Conservation (phyloP, 2,797 vertebrate species). For the Pelobates cultripes region DNA sequence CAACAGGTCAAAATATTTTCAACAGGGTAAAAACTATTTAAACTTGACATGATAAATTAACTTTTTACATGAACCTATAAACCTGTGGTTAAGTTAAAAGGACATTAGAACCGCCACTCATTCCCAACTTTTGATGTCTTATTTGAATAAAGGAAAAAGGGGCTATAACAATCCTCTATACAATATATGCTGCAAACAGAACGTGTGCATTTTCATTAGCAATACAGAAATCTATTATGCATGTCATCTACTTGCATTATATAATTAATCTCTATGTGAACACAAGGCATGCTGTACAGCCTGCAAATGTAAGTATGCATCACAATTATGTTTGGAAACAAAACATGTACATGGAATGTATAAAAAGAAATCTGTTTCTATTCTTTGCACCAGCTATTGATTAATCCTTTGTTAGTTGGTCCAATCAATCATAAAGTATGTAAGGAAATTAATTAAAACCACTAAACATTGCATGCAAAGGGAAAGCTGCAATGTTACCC, state of each 20-base stretch:
- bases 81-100: too few species aligned
- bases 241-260: not conserved
- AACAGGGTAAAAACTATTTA: too few species aligned
- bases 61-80: too few species aligned
- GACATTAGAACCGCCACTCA: too few species aligned
- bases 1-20: too few species aligned
- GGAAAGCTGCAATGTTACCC: constrained; percentile 67
- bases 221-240: too few species aligned
- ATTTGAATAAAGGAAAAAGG: too few species aligned
- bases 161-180: too few species aligned
- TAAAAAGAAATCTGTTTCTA: constrained; percentile 61
- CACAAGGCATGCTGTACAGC: not conserved
- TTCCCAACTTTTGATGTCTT: too few species aligned
- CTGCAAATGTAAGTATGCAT: constrained; percentile 19
- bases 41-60: too few species aligned
- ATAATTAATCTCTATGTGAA: constrained; percentile 21
- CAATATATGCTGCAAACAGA: too few species aligned
- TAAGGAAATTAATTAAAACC: constrained; percentile 76
- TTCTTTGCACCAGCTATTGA: constrained; percentile 70
- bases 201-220: too few species aligned
- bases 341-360: constrained; percentile 32
- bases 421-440: constrained; percentile 78
- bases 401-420: constrained; percentile 75
- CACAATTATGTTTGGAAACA: constrained; percentile 29
- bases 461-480: constrained; percentile 67